Percentiles rank a stretch among this genome's conserved stretches.
Conservation (phyloP, 2,888 invertebrate genomes). For the Opisthograptis luteolata region DNA sequence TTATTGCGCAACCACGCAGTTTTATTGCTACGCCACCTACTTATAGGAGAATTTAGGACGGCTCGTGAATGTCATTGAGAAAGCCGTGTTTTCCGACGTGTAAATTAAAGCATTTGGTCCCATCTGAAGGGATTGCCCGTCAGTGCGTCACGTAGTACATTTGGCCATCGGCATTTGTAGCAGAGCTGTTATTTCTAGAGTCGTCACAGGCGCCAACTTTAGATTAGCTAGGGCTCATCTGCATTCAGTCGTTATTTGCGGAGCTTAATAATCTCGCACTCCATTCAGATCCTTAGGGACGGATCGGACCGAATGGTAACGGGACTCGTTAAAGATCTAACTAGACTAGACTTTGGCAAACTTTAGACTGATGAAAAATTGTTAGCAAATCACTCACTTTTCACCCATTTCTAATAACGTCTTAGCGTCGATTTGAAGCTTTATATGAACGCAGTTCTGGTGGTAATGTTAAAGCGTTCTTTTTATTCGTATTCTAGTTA, state of each 20-base stretch:
- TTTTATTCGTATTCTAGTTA: no score
- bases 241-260: slow-evolving; percentile 73
- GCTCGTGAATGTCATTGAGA: slow-evolving; percentile 42
- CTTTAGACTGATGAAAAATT: no score
- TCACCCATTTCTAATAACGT: no score
- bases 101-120: slow-evolving; percentile 20
- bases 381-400: no score
- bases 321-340: slow-evolving; percentile 11
- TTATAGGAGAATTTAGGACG: slow-evolving; percentile 53
- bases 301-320: slow-evolving; percentile 16
- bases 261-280: slow-evolving; percentile 64
- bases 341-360: no score
- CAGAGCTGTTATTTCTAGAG: slow-evolving; percentile 72
- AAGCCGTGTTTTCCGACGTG: slow-evolving; percentile 14
- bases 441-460: no score
- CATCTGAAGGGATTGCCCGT: slow-evolving; percentile 49
- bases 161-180: slow-evolving; percentile 71
- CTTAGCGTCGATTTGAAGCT: no score
- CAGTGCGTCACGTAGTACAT: slow-evolving; percentile 58
- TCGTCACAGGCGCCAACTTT: slow-evolving; percentile 70
- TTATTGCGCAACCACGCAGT: slow-evolving; percentile 63
- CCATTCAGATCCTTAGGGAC: slow-evolving; percentile 62
- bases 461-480: no score
- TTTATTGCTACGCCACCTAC: slow-evolving; percentile 62
- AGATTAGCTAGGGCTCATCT: slow-evolving; percentile 74